phyloP scores from a whole-genome alignment of 2,888 invertebrate species.

The Autographa pulchrina region DNA sequence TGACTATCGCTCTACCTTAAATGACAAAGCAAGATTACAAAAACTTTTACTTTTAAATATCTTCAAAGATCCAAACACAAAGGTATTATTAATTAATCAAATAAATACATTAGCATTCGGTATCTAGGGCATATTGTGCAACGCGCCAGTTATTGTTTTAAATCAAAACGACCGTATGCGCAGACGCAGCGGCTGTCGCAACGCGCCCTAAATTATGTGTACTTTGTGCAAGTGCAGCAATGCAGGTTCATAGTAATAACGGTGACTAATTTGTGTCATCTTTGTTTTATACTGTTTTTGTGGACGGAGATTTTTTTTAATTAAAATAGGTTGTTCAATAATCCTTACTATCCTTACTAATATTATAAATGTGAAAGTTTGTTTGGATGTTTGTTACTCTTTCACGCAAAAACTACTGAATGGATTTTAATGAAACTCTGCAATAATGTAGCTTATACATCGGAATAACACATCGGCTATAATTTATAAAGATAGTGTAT shows the following conservation, averaged over 20 bases:
- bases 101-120: slow-evolving; percentile 38
- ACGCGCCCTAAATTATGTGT: slow-evolving; percentile 59
- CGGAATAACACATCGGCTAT: no score
- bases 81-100: slow-evolving; percentile 39
- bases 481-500: no score
- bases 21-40: neutral
- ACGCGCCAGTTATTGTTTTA: slow-evolving; percentile 62
- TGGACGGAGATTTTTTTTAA: neutral
- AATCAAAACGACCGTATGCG: slow-evolving; percentile 57
- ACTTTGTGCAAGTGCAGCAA: slow-evolving; percentile 49
- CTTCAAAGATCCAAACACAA: neutral
- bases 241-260: slow-evolving; percentile 23
- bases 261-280: slow-evolving; percentile 41
- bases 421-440: no score
- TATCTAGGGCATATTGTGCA: slow-evolving; percentile 66
- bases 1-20: neutral
- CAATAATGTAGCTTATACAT: no score
- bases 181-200: slow-evolving; percentile 60
- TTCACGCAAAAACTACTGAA: no score
- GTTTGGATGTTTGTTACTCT: no score
- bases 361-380: no score
- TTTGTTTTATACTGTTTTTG: neutral
- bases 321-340: neutral
- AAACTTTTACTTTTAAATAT: neutral
- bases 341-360: no score